phyloP scores from a whole-genome alignment of 2,888 invertebrate genomes.

The Prosapia bicincta region DNA sequence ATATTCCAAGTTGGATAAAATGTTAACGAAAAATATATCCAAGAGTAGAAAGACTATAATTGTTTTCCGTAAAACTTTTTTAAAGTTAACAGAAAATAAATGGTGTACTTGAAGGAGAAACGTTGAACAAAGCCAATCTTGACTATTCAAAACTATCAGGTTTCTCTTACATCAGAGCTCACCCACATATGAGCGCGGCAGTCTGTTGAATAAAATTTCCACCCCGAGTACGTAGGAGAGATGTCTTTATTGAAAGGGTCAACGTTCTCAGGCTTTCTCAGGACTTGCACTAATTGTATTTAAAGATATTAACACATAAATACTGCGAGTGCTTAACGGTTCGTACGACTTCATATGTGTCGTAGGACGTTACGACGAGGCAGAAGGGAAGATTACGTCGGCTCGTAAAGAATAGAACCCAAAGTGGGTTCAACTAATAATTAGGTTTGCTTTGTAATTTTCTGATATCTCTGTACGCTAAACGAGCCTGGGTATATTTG shows the following conservation, averaged over 20 bases:
- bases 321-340: not conserved
- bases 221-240: not conserved
- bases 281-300: not conserved
- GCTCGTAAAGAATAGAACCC: conserved; percentile 6
- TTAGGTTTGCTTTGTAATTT: conserved; percentile 16
- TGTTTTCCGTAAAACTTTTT: no score
- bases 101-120: no score
- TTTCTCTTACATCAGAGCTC: no score
- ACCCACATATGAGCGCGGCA: no score
- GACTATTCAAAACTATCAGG: no score
- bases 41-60: no score
- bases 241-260: not conserved
- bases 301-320: not conserved
- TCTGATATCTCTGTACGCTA: conserved; percentile 12
- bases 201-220: not conserved
- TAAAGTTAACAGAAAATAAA: no score
- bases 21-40: no score
- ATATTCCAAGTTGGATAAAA: no score
- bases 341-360: not conserved
- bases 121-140: no score
- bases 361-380: not conserved
- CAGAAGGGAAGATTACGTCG: not conserved
- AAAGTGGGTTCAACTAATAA: conserved; percentile 23
- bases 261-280: not conserved
- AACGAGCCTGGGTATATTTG: conserved; percentile 18